A percentile compares a stretch with the other conserved stretches of the same genome.
These are phyloP conservation scores for Dynastes hyllus DNA, from an alignment of 2,888 invertebrate species.

Conservation along the genomic window DNA sequence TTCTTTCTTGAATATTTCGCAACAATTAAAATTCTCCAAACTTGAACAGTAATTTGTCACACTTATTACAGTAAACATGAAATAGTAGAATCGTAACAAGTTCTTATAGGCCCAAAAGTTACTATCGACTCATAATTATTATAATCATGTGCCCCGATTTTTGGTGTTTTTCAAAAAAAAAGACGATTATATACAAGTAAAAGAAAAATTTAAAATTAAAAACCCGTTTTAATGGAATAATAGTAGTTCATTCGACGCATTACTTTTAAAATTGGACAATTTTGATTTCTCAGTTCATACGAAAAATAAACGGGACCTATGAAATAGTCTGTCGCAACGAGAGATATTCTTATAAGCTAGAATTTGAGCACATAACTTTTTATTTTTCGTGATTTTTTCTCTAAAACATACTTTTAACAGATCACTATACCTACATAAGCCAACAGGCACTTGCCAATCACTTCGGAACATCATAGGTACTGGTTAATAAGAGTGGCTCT, in stretches of 20 bases:
- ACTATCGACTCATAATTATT: conserved; percentile 35
- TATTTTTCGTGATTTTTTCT: conserved; percentile 30
- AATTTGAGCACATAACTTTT: conserved; percentile 48
- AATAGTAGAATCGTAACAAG: conserved; percentile 48
- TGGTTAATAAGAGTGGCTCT: conserved; percentile 29
- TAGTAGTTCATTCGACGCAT: conserved; percentile 25
- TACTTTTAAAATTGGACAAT: conserved; percentile 27
- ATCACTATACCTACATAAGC: conserved; percentile 55
- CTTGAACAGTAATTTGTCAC: conserved; percentile 61
- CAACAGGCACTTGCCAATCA: conserved; percentile 59
- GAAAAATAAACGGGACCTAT: conserved; percentile 29
- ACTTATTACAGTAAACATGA: conserved; percentile 53
- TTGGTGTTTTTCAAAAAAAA: too few species aligned
- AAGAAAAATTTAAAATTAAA: too few species aligned
- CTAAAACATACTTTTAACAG: conserved; percentile 50
- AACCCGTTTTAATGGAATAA: conserved; percentile 48
- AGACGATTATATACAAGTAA: conserved; percentile 30
- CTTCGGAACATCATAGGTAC: conserved; percentile 53
- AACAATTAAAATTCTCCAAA: conserved; percentile 63
- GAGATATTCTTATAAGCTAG: conserved; percentile 40
- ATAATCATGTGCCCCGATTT: conserved; percentile 41
- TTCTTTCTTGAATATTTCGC: conserved; percentile 55
- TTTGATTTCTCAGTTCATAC: conserved; percentile 31
- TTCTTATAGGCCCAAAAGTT: conserved; percentile 55
- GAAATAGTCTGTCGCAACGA: conserved; percentile 33